Evolutionary conservation across 1,140 invertebrate genomes (phyloP), one percentile per base, ranked within the genome.

Genomic region (Magallana ariakensis): DNA sequence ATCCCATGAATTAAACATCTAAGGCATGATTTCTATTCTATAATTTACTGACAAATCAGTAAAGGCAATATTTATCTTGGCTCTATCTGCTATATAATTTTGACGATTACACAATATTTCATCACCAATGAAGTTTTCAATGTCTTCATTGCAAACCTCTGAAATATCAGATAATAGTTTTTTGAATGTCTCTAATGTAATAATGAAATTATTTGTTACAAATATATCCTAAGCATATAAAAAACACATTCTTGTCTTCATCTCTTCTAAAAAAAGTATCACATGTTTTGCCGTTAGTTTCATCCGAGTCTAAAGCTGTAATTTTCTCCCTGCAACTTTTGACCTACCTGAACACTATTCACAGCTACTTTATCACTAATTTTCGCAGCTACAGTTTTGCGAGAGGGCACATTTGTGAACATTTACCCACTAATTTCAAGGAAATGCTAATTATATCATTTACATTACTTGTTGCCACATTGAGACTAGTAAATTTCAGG

Each of bases 141-240:
- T 54, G n/a, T 80, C 70, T n/a, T n/a, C n/a, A n/a, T n/a, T n/a
- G n/a, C n/a, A n/a, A n/a, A n/a, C n/a, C n/a, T n/a, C n/a, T n/a
- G n/a, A n/a, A n/a, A n/a, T n/a, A n/a, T 62, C 87, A 53, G 58
- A 26, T 1, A 89, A n/a, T 16, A 89, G 87, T 19, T 86, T 62
- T 54, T 66, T 87, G 55, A 90, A 88, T 1, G 57, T 84, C 26
- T 90, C 80, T 33, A 86, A 83, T n/a, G 83, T 88, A 19, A 83
- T 86, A n/a, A n/a, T 26, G 46, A 56, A 81, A 60, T n/a, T 85
- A 86, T 55, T 88, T 90, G 80, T 85, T 84, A 19, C 10, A 13
- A 82, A 87, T 84, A n/a, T 90, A 80, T 33, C 89, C 58, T 22
- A 88, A n/a, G 11, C 85, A 85, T n/a, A n/a, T n/a, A 88, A 57